Evolutionary conservation across 2,797 vertebrate genomes (phyloP).

Genomic region (Echiichthys vipera): DNA sequence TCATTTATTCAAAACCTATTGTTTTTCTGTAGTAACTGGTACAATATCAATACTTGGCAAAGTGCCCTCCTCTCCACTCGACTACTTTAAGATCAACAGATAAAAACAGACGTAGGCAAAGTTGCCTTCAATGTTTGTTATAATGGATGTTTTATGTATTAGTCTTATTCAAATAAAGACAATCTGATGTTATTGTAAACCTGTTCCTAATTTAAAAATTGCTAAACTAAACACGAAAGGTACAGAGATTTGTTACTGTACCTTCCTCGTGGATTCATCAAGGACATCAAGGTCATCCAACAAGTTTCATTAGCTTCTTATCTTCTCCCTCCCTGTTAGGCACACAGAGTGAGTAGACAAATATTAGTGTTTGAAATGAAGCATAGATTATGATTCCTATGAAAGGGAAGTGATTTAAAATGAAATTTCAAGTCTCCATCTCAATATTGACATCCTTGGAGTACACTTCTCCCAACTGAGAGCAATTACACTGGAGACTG

Average conservation of each 20-base stretch:
- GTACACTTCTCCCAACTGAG: conserved; percentile 52
- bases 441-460: conserved; percentile 48
- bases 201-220: neutral
- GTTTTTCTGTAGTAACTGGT: neutral
- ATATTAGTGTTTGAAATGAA: conserved; percentile 64
- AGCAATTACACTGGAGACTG: conserved; percentile 47
- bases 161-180: neutral
- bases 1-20: neutral
- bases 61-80: neutral
- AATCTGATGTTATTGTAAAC: neutral
- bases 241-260: neutral
- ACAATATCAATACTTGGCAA: neutral
- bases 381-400: conserved; percentile 37
- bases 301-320: conserved; percentile 35
- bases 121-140: neutral
- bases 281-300: conserved; percentile 51
- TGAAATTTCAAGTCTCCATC: conserved; percentile 33
- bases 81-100: neutral
- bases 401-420: conserved; percentile 44
- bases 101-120: neutral
- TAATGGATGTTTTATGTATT: neutral
- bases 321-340: conserved; percentile 21
- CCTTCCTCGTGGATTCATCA: conserved; percentile 20
- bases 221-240: neutral
- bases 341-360: conserved; percentile 51